A percentile compares a stretch with the other conserved stretches of the same genome.
phyloP scores from a whole-genome alignment of 2,888 invertebrate species.

The Zaprionus lineosus region DNA sequence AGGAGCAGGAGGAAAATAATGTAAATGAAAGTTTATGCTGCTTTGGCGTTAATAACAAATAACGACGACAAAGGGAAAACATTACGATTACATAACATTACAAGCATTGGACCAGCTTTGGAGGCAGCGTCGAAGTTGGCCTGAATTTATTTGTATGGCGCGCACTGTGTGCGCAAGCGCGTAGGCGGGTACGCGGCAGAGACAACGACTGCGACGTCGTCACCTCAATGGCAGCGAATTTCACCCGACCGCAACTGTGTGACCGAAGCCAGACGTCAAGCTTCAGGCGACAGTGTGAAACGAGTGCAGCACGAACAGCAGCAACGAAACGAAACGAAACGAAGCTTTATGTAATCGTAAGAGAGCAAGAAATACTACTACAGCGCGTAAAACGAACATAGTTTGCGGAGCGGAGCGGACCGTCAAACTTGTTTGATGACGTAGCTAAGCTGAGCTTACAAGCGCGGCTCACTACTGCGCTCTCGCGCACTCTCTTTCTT shows the following conservation, averaged over 20 bases:
- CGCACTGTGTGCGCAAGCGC: constrained; percentile 50
- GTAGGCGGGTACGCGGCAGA: constrained; percentile 46
- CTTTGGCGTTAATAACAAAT: constrained; percentile 47
- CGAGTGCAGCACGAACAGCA: constrained; percentile 60
- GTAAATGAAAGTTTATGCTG: constrained; percentile 71
- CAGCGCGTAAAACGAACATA: constrained; percentile 11
- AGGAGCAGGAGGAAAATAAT: constrained; percentile 15
- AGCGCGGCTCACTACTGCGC: too few species aligned
- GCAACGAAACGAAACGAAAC: constrained; percentile 32
- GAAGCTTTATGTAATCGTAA: constrained; percentile 65
- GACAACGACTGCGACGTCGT: constrained; percentile 6
- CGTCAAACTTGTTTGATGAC: constrained; percentile 71
- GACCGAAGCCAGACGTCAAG: constrained; percentile 37
- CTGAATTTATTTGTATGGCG: constrained; percentile 43
- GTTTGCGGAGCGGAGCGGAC: constrained; percentile 33
- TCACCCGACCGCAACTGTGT: constrained; percentile 62
- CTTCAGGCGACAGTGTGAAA: constrained; percentile 50
- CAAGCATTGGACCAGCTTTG: too few species aligned
- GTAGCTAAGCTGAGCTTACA: constrained; percentile 52
- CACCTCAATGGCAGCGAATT: constrained; percentile 52
- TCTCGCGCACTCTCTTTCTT: constrained; percentile 16
- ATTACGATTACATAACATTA: constrained; percentile 58
- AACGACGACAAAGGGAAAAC: constrained; percentile 67
- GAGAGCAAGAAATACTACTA: constrained; percentile 29
- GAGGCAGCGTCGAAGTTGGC: constrained; percentile 27